Evolutionary conservation across 2,797 vertebrate genomes (phyloP).

Genomic region (Pangasius djambal): DNA sequence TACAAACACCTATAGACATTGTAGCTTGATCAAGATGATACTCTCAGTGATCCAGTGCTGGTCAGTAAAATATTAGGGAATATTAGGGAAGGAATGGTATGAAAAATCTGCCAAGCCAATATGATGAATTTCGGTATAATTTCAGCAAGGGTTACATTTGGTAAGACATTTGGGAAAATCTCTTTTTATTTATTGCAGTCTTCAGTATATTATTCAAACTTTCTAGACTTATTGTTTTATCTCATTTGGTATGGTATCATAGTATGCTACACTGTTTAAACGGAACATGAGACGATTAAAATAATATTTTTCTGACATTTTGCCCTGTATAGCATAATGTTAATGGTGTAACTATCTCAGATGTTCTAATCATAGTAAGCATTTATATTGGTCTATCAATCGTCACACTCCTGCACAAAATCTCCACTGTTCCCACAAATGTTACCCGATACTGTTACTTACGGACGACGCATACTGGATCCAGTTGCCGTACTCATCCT

Average conservation of each 20-base stretch:
- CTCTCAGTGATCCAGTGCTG: neutral
- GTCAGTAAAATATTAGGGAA: neutral
- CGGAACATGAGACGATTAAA: too few species aligned
- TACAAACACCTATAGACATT: neutral
- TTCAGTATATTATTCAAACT: neutral
- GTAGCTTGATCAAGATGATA: too few species aligned
- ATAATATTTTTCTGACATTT: neutral
- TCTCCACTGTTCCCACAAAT: neutral
- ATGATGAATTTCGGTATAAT: neutral
- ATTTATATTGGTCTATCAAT: neutral
- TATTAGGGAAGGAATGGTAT: neutral
- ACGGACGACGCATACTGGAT: slow-evolving; percentile 68
- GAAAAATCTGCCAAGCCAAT: neutral
- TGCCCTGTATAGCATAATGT: neutral
- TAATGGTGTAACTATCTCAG: neutral
- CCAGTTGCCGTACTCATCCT: slow-evolving; percentile 73
- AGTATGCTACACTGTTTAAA: too few species aligned
- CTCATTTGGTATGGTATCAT: neutral
- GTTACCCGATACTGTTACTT: slow-evolving; percentile 51
- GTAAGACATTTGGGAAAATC: neutral
- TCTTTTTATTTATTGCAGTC: neutral
- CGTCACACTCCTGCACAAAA: neutral
- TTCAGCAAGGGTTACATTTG: neutral
- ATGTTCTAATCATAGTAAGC: neutral
- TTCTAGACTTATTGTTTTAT: neutral